phyloP scores from a whole-genome alignment of 2,797 vertebrate species.

The Astyanax mexicanus region DNA sequence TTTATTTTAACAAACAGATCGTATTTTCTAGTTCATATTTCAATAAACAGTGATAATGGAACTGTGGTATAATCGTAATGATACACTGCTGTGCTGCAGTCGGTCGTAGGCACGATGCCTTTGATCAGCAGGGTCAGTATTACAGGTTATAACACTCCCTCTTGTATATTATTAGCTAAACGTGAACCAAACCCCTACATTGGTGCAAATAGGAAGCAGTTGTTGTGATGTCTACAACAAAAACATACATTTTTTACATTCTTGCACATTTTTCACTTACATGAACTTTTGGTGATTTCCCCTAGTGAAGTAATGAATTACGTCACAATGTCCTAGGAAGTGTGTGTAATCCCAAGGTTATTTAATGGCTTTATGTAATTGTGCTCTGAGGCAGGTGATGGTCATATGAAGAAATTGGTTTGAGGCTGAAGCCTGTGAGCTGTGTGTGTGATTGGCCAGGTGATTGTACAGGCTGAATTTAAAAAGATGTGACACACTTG shows the following conservation, averaged over 20 bases:
- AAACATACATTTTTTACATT: neutral
- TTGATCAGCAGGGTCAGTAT: no score
- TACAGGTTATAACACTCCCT: no score
- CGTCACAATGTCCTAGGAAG: neutral
- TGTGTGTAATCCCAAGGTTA: constrained; percentile 7
- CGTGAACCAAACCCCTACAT: no score
- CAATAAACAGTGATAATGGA: no score
- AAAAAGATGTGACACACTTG: constrained; percentile 43
- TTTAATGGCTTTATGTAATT: constrained; percentile 20
- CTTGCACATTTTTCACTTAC: neutral
- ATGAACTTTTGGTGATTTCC: neutral
- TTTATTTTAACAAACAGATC: no score
- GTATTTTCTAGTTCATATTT: no score
- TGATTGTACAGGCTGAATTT: constrained; percentile 44
- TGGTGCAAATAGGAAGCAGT: no score
- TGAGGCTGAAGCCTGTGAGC: constrained; percentile 28
- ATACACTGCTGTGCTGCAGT: no score
- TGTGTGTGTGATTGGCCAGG: constrained; percentile 25
- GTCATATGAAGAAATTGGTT: constrained; percentile 50
- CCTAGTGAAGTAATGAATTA: neutral
- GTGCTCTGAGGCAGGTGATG: constrained; percentile 42
- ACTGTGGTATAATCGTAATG: no score
- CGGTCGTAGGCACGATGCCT: no score
- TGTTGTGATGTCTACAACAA: no score
- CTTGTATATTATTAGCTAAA: no score